Base-by-base conservation (phyloP, 2,113 vertebrate genomes). In the Centropristis striata region DNA sequence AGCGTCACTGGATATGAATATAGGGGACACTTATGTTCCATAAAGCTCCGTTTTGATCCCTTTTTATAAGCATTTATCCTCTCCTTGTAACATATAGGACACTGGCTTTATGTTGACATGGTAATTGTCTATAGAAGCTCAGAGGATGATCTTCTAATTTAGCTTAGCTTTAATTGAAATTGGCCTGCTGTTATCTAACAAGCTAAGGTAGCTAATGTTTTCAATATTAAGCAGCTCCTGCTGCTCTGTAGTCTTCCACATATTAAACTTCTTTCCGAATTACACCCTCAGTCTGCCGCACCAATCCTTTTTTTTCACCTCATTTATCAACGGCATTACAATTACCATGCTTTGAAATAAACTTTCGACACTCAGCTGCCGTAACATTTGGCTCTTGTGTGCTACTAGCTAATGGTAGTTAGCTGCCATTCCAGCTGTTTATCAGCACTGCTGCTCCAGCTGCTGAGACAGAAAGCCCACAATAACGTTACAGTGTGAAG, bases 11-110 rank as follows among this genome's bases (percentile, higher is more conserved):
- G 23, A 41, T 27, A 21, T 21, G 32, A 14, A 32, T 28, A 53
- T 18, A 36, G 68, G 14, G 6, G 28, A 36, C 8, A 50, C 57
- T 57, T 23, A 23, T 44, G 41, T 20, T 25, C 3, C 42, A 42
- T 21, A 58, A 72, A 61, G 27, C 39, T 54, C 21, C 1, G 12
- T 32, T 81, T 79, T 39, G 65, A 65, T 68, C 41, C 27, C 4
- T 6, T 20, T 71, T 54, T 25, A 66, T 54, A 4, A 5, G 20
- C 42, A n/a, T 32, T 70, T 53, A 64, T 54, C 25, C 66, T 18
- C 20, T 59, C 42, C 1, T 3, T 63, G 60, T 63, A 20, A 66
- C 36, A 21, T 60, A 44, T 21, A 8, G 71, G 28, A 46, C 57
- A 64, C 27, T 54, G 16, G 32, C 44, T 20, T 28, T 21, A 50